Base-by-base conservation (phyloP, 2,797 vertebrate genomes). In the Manis crassicaudata region DNA sequence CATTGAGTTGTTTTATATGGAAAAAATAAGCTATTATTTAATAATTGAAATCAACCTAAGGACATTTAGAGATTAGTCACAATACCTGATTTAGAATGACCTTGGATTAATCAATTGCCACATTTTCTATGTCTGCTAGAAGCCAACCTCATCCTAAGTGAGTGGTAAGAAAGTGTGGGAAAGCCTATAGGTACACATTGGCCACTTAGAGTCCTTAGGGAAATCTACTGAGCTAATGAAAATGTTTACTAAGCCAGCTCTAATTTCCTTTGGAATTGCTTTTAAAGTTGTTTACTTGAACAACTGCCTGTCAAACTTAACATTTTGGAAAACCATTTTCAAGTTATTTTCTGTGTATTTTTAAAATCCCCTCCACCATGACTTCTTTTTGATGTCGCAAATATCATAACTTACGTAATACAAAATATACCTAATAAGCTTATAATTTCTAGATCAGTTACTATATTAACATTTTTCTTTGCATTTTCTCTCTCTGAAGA, bases 181-280 rank as follows among this genome's bases (percentile, higher is more conserved):
- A 52, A 88, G 58, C 21, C 14, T 25, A 54, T 14, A 92, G 37
- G 27, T 65, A 77, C 32, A 86, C 20, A 14, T 65, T 29, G 90
- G 85, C 0, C 8, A 72, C 25, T 79, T 4, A 76, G 11, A 7
- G 18, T 63, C 77, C 76, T 43, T 13, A 0, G n/a, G 88, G 90
- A 97, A 97, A 96, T 92, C 54, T 93, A 58, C 6, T 40, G 11
- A 94, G 32, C 2, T 86, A 96, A 96, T 96, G 82, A 97, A 97
- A 97, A 84, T 18, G 43, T 93, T 95, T 95, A 52, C 32, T 90
- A 83, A 90, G 83, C 27, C 5, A 27, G 16, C 14, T 95, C 67
- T 67, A 18, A 18, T 96, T 97, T 97, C 29, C n/a, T 97, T 92
- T 32, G 96, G 60, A 94, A 63, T 35, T 86, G 29, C 75, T 14